Base-by-base conservation (phyloP, 2,797 vertebrate genomes). In the Danio kyathit region DNA sequence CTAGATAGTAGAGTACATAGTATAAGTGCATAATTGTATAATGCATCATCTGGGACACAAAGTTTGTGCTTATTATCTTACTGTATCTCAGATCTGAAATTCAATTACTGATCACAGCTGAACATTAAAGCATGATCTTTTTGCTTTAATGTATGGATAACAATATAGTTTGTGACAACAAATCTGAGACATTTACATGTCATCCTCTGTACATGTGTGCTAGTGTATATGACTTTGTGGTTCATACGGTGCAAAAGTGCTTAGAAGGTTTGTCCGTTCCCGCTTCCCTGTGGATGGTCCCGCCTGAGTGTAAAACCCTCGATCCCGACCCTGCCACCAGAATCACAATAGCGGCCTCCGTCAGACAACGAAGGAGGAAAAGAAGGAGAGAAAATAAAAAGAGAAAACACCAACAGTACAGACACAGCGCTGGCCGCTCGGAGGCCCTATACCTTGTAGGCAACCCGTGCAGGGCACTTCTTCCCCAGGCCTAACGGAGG, bases 391-490 rank as follows among this genome's bases (percentile, higher is more conserved):
- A 81, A 83, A 69, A 79, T 65, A 80, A 84, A 79, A 72, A 74
- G n/a, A 84, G 79, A 77, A 86, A 87, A 88, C 87, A 89, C 84
- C 89, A 88, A 87, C 87, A 86, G 84, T 88, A 87, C 87, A 87
- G 83, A 89, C 87, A 89, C 85, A 88, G 84, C 83, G 74, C 85
- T 86, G 86, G 85, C 80, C 86, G 57, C 82, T 81, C 85, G 83
- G 88, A 84, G 87, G 83, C 86, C 89, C 88, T 93, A 94, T 95
- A 95, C 95, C 95, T 96, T 95, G 95, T 95, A 96, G 89, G 95
- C 95, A 93, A 96, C 95, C 94, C 94, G 95, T 95, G 95, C 94
- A 90, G 95, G 94, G 90, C 95, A 96, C 95, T 96, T 95, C 95
- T 95, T 96, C 90, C 95, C 95, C 93, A 96, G 94, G 93, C 95